phyloP scores from a whole-genome alignment of 2,113 vertebrate genomes.

The Hoplias malabaricus region DNA sequence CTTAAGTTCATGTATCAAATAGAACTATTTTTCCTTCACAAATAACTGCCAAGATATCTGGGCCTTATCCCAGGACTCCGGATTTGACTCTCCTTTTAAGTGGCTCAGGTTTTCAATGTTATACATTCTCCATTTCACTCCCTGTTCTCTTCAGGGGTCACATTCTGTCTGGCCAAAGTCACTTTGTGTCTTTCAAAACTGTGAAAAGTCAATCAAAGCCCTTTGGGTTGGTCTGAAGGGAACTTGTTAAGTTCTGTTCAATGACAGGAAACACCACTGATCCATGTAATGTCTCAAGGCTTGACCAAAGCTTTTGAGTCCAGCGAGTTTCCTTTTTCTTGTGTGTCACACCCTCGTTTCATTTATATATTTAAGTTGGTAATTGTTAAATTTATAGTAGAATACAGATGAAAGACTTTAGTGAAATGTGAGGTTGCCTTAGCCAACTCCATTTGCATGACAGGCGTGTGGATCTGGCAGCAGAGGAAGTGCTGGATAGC shows the following conservation, averaged over 20 bases:
- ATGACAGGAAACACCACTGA: constrained; percentile 62
- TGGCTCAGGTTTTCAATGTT: constrained; percentile 48
- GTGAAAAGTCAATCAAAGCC: constrained; percentile 59
- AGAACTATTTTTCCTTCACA: neutral
- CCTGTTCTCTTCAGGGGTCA: constrained; percentile 57
- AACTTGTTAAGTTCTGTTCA: constrained; percentile 60
- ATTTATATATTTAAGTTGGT: constrained; percentile 63
- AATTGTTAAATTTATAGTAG: constrained; percentile 57
- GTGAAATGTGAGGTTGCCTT: constrained; percentile 43
- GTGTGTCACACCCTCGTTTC: constrained; percentile 51
- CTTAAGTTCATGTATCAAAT: constrained; percentile 5
- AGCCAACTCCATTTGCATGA: constrained; percentile 44
- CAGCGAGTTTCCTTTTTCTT: constrained; percentile 31
- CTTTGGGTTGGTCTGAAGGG: constrained; percentile 58
- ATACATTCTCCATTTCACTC: constrained; percentile 55
- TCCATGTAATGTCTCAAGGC: constrained; percentile 47
- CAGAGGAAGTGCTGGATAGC: constrained; percentile 24
- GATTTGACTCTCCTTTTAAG: constrained; percentile 54
- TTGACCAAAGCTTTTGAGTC: constrained; percentile 35
- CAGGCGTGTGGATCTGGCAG: constrained; percentile 51
- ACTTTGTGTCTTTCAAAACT: constrained; percentile 57
- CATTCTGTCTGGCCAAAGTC: constrained; percentile 65
- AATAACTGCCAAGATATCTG: neutral
- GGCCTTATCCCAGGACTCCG: constrained; percentile 47
- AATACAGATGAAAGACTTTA: constrained; percentile 58